phyloP scores from a whole-genome alignment of 2,888 invertebrate species.

The Corythucha ciliata region DNA sequence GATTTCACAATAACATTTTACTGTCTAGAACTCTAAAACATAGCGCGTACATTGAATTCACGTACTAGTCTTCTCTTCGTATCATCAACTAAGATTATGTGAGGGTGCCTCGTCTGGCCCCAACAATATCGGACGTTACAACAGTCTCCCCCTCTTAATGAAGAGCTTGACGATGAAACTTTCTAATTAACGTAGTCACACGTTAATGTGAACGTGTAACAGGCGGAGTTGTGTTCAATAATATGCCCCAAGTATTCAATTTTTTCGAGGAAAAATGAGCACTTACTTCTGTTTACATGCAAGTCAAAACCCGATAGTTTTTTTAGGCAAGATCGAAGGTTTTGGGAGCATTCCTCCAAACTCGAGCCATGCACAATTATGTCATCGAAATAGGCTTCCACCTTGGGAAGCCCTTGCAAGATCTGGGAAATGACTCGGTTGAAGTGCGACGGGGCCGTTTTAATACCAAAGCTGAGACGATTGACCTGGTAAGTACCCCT shows the following conservation, averaged over 20 bases:
- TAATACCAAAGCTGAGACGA: slow-evolving; percentile 14
- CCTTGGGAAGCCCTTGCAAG: not conserved
- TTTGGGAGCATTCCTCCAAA: not conserved
- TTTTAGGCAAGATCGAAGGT: not conserved
- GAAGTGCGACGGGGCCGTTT: slow-evolving; percentile 17
- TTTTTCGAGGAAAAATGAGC: slow-evolving; percentile 8
- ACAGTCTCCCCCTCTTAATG: too few relatives aligned
- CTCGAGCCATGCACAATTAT: not conserved
- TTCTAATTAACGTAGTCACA: too few relatives aligned
- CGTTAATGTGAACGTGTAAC: too few relatives aligned
- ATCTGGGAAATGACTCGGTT: not conserved
- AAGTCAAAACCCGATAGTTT: slow-evolving; percentile 10
- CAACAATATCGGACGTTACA: too few relatives aligned
- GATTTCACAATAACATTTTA: too few relatives aligned
- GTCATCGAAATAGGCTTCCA: not conserved
- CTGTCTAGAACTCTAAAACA: too few relatives aligned
- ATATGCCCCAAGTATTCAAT: slow-evolving; percentile 11
- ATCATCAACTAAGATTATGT: too few relatives aligned
- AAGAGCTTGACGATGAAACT: too few relatives aligned
- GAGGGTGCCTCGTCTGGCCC: too few relatives aligned
- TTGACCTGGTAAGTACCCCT: slow-evolving; percentile 2
- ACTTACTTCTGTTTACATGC: slow-evolving; percentile 13
- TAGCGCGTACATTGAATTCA: too few relatives aligned
- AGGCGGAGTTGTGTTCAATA: slow-evolving; percentile 14
- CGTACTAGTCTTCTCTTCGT: too few relatives aligned